Conservation (phyloP, 2,888 invertebrate species). For the Hirtodrosophila trivittata region DNA sequence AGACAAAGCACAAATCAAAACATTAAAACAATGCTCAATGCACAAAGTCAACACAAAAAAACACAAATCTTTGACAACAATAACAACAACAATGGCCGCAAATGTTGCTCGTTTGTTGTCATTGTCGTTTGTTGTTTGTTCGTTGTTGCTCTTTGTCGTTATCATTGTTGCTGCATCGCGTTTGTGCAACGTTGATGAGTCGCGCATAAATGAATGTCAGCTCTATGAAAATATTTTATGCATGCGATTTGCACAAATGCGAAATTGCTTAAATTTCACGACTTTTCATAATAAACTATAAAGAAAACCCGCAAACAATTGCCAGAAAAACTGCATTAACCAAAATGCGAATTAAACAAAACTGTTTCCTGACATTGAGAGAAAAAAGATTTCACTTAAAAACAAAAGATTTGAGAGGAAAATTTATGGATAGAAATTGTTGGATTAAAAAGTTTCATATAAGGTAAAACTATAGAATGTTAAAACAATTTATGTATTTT, state of each 20-base stretch:
- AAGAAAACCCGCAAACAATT: background rate
- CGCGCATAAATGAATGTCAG: slow-evolving; percentile 67
- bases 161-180: slow-evolving; percentile 47
- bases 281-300: slow-evolving; percentile 22
- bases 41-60: slow-evolving; percentile 61
- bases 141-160: slow-evolving; percentile 38
- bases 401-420: background rate
- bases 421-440: too few species aligned
- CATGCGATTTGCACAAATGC: slow-evolving; percentile 30
- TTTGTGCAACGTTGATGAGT: slow-evolving; percentile 54
- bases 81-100: slow-evolving; percentile 26
- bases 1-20: slow-evolving; percentile 41
- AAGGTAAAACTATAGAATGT: background rate
- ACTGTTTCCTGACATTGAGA: slow-evolving; percentile 1
- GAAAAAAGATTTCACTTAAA: background rate
- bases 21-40: slow-evolving; percentile 53
- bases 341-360: slow-evolving; percentile 9
- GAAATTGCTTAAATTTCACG: slow-evolving; percentile 45
- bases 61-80: slow-evolving; percentile 41
- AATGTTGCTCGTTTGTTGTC: slow-evolving; percentile 39
- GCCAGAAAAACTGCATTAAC: slow-evolving; percentile 10
- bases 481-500: too few species aligned
- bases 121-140: slow-evolving; percentile 31
- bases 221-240: slow-evolving; percentile 31
- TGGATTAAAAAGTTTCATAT: background rate